Evolutionary conservation across 2,888 invertebrate species (phyloP), one percentile per base, ranked within the genome.

Genomic region (Lathronympha strigana): DNA sequence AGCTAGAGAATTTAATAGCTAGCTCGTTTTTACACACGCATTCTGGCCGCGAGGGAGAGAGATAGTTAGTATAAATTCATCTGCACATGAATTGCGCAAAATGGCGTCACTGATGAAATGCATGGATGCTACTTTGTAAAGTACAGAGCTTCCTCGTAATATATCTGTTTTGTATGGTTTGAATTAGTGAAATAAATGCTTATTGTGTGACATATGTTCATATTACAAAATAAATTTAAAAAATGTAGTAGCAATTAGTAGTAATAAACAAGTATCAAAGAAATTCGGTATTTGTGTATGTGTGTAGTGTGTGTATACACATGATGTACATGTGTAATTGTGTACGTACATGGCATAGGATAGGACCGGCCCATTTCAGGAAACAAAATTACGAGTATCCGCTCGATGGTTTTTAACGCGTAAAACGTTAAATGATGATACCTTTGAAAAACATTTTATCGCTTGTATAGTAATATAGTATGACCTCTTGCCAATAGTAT

Each of bases 21-120:
- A 78, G 76, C 78, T 88, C 86, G 76, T 81, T 88, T 79, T 69
- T 76, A 69, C 86, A 38, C 74, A 73, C 55, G 68, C 62, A 57
- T 73, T 67, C 68, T 71, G 54, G 58, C 4, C 63, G 70, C 67
- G 80, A 72, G 72, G 73, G 84, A 89, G 77, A 71, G 87, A 85
- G 87, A 87, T 57, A 49, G 72, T 70, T 73, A 78, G 73, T 73
- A 76, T 73, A 76, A 80, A 71, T 71, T 77, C 76, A 70, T 61
- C 47, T 69, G 61, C 58, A 66, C 72, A 74, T 68, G 75, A 81
- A 80, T 80, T 80, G 81, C 82, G 77, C 88, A 90, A 90, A 90
- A 90, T 90, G 90, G 90, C 90, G 90, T 86, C 88, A 73, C 67
- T 68, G 66, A 67, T 69, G 72, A 67, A 72, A 60, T 69, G 58